Percentiles rank a stretch among this genome's conserved stretches.
These are phyloP conservation scores for Copidosoma floridanum DNA, from an alignment of 1,140 invertebrate species.

Conservation along the genomic window DNA sequence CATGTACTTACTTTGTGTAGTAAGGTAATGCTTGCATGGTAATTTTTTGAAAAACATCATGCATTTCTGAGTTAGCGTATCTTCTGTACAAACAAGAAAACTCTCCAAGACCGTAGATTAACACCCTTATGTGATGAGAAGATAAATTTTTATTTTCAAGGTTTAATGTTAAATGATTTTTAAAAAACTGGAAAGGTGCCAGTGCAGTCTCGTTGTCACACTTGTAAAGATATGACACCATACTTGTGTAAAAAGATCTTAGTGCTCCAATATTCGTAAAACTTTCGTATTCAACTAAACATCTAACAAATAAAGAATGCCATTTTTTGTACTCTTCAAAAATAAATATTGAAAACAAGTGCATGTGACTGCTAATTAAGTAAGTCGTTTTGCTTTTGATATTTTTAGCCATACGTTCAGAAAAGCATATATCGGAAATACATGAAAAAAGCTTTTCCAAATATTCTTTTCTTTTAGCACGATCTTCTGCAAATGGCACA, in stretches of 20 bases:
- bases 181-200: constrained; percentile 38
- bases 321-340: constrained; percentile 43
- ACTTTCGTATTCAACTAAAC: constrained; percentile 26
- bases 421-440: constrained; percentile 28
- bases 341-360: constrained; percentile 34
- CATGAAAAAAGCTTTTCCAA: neutral
- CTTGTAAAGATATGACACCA: constrained; percentile 36
- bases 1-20: constrained; percentile 35
- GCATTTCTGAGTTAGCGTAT: constrained; percentile 30
- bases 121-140: constrained; percentile 26
- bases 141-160: constrained; percentile 21
- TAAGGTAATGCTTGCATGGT: constrained; percentile 35
- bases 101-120: constrained; percentile 46
- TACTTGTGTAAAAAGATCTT: constrained; percentile 41
- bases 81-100: constrained; percentile 39
- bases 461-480: neutral
- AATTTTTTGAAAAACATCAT: constrained; percentile 40
- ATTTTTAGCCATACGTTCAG: constrained; percentile 17
- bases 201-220: constrained; percentile 34
- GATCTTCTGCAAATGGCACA: constrained; percentile 6
- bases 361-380: constrained; percentile 34
- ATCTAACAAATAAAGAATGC: constrained; percentile 33
- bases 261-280: constrained; percentile 38
- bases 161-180: constrained; percentile 24
- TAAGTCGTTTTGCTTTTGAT: constrained; percentile 29